A percentile compares a stretch with the other conserved stretches of the same genome.
phyloP scores from a whole-genome alignment of 1,140 invertebrate species.

The Achatina immaculata region DNA sequence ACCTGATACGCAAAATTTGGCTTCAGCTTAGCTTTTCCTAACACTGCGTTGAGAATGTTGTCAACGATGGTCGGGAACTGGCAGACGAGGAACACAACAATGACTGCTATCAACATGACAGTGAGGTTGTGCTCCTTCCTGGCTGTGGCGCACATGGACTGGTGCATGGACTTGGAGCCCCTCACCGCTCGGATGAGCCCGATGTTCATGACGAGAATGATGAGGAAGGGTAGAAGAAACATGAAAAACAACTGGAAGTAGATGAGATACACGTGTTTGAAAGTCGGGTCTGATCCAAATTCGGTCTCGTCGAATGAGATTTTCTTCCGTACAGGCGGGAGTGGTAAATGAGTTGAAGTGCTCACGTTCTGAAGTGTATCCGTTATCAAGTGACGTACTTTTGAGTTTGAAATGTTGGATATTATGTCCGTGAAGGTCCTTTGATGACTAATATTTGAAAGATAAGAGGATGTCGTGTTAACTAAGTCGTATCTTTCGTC shows the following conservation, averaged over 20 bases:
- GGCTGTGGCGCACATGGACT: constrained; percentile 58
- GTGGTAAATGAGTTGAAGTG: constrained; percentile 39
- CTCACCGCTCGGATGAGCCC: constrained; percentile 80
- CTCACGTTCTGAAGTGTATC: neutral
- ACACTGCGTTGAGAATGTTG: constrained; percentile 62
- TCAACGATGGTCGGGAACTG: constrained; percentile 76
- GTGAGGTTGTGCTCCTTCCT: constrained; percentile 80
- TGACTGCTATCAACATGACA: constrained; percentile 82
- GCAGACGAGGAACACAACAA: constrained; percentile 82
- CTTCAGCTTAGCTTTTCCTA: constrained; percentile 74
- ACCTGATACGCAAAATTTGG: constrained; percentile 68
- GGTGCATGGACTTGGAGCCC: constrained; percentile 71
- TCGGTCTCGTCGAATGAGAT: constrained; percentile 38
- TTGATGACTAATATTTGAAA: neutral
- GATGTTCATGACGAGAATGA: constrained; percentile 80
- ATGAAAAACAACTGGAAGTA: constrained; percentile 78
- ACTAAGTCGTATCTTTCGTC: no score
- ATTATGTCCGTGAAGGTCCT: neutral
- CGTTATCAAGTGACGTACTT: no score
- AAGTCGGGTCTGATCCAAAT: constrained; percentile 74
- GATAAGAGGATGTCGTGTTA: no score
- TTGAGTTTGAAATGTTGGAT: neutral
- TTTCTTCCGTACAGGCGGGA: constrained; percentile 37
- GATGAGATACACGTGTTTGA: constrained; percentile 78
- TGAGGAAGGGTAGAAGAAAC: constrained; percentile 76